phyloP scores from a whole-genome alignment of 2,113 vertebrate species.

The Alethe castanea region DNA sequence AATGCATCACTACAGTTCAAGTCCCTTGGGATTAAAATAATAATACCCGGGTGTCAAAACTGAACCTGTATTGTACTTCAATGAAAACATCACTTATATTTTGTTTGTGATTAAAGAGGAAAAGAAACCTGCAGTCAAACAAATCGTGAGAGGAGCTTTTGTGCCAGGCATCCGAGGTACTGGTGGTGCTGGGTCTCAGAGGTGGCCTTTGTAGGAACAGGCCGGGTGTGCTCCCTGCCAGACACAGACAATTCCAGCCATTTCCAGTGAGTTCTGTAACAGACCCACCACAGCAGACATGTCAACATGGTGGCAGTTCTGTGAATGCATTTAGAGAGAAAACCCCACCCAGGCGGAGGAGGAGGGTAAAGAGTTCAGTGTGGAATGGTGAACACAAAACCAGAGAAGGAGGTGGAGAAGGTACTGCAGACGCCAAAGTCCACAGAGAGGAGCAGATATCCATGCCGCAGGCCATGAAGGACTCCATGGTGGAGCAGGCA shows the following conservation, averaged over 20 bases:
- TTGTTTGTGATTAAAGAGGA: background rate
- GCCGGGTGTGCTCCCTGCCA: background rate
- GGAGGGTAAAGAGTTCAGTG: background rate
- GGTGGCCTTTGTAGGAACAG: background rate
- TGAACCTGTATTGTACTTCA: background rate
- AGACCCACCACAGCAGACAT: accelerated
- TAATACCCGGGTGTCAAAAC: background rate
- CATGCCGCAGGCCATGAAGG: background rate
- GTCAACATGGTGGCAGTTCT: background rate
- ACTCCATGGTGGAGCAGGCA: background rate
- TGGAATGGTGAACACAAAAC: background rate
- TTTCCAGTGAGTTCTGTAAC: background rate
- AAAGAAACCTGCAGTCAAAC: background rate
- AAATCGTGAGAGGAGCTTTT: background rate
- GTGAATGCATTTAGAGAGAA: background rate
- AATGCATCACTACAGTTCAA: background rate
- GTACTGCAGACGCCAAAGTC: background rate
- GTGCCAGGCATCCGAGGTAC: accelerated
- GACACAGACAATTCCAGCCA: background rate
- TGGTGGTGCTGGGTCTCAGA: background rate
- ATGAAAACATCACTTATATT: background rate
- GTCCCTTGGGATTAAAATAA: background rate
- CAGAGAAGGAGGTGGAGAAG: background rate
- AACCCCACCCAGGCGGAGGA: accelerated
- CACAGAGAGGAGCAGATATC: background rate